Percentiles rank a stretch among this genome's conserved stretches.
Evolutionary conservation across 2,113 vertebrate species (phyloP).

Genomic region (Antigone vipio): DNA sequence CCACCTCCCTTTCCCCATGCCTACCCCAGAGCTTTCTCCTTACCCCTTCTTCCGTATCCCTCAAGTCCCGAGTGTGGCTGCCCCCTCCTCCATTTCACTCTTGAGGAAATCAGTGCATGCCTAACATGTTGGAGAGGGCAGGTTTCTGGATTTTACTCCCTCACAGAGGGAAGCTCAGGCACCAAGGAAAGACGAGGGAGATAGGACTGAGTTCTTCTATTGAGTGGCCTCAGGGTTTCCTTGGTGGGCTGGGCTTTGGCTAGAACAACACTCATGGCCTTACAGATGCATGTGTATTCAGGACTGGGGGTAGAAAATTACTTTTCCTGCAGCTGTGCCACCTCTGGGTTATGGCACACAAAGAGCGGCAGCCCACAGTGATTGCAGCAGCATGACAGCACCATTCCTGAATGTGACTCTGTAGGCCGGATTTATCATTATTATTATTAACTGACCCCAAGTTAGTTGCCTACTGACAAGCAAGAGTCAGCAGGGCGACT

Average conservation of each 20-base stretch:
- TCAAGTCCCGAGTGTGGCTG: neutral
- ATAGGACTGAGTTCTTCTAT: rapidly evolving
- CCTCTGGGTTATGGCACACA: neutral
- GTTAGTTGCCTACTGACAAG: neutral
- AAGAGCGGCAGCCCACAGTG: neutral
- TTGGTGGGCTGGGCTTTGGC: neutral
- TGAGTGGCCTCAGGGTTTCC: neutral
- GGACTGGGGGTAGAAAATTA: neutral
- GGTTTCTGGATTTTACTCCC: neutral
- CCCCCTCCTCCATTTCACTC: neutral
- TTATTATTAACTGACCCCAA: neutral
- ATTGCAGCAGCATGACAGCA: neutral
- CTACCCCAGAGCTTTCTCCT: neutral
- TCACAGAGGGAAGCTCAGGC: neutral
- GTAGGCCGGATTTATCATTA: neutral
- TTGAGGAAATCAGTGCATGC: neutral
- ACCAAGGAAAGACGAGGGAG: neutral
- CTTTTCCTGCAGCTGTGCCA: neutral
- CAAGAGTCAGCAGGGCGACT: neutral
- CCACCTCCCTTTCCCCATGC: neutral
- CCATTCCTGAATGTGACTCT: neutral
- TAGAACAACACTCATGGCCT: neutral
- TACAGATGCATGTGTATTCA: neutral
- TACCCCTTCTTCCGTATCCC: neutral
- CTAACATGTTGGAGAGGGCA: rapidly evolving